Percentiles rank a stretch among this genome's conserved stretches.
Evolutionary conservation across 2,888 invertebrate species (phyloP).

Genomic region (Aleiodes alternator): DNA sequence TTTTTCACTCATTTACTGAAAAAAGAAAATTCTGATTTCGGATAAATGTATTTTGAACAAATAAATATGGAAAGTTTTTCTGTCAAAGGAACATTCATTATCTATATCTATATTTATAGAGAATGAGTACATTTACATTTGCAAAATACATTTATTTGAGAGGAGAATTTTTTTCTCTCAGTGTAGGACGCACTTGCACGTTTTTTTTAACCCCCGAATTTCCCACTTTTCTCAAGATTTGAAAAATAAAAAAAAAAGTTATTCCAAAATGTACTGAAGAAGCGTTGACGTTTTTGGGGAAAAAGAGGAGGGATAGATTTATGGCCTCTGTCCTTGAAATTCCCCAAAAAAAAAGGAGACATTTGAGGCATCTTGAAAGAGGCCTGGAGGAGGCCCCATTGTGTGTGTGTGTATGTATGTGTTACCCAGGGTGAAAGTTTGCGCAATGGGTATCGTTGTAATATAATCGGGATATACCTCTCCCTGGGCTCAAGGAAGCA

Average conservation of each 20-base stretch:
- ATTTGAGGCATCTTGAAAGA: conserved; percentile 46
- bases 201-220: background rate
- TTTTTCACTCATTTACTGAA: no score
- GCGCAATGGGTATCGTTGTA: conserved; percentile 66
- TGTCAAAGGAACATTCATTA: no score
- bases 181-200: conserved; percentile 1
- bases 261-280: conserved; percentile 1
- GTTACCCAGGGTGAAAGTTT: conserved; percentile 71
- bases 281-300: conserved; percentile 26
- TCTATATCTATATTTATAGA: no score
- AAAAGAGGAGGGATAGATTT: conserved; percentile 52
- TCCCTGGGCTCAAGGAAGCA: conserved; percentile 12
- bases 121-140: no score
- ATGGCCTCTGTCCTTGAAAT: conserved; percentile 59
- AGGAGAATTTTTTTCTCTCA: no score
- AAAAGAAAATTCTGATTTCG: no score
- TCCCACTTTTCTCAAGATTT: background rate
- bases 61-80: no score
- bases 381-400: conserved; percentile 62
- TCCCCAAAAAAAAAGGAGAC: conserved; percentile 53
- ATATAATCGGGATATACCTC: conserved; percentile 15
- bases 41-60: no score
- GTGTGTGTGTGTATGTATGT: no score
- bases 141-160: no score
- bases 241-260: conserved; percentile 20